Evolutionary conservation across 2,797 vertebrate genomes (phyloP), one percentile per base, ranked within the genome.

Genomic region (Leptodactylus fallax): DNA sequence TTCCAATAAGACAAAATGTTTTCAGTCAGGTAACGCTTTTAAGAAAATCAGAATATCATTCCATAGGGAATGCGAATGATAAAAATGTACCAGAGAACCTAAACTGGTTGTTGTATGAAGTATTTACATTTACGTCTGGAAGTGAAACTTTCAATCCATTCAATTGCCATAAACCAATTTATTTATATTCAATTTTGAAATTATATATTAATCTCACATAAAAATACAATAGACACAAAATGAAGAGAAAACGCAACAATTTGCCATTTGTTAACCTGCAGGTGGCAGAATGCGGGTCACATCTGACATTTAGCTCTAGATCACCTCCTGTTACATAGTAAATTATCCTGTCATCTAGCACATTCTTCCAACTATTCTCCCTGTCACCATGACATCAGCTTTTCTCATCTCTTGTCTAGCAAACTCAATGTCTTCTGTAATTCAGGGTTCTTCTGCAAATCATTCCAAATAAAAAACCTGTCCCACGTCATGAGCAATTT

Each of bases 321-420:
- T 77, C 19, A 55, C 45, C 67, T 27, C n/a, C 58, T 77, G 45
- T 11, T 49, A 53, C 49, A 49, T 12, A 23, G 58, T 85, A 77
- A 63, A 85, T 77, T 60, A 85, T 27, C 45, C 72, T 76, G 56
- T 49, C 72, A 63, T 85, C 27, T 47, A 25, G 14, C 49, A 89
- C 87, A 89, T 89, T 85, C 87, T 60, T 81, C 49, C 25, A 49
- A 61, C 49, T 86, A 72, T 86, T 49, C 25, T 36, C 58, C 23
- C n/a, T 21, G 79, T 69, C 67, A 21, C 79, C 71, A 77, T 17
- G 51, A 60, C n/a, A 71, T 6, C 79, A 71, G 65, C 65, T 58
- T 85, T 81, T 60, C 56, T 80, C 81, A 56, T 19, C 17, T 36
- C 23, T 88, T 72, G 47, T 81, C 58, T n/a, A n/a, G 69, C 17